These are phyloP conservation scores for Actinopyga echinites DNA, from an alignment of 53 echinoderm and acorn worm genomes.

Conservation along the genomic window DNA sequence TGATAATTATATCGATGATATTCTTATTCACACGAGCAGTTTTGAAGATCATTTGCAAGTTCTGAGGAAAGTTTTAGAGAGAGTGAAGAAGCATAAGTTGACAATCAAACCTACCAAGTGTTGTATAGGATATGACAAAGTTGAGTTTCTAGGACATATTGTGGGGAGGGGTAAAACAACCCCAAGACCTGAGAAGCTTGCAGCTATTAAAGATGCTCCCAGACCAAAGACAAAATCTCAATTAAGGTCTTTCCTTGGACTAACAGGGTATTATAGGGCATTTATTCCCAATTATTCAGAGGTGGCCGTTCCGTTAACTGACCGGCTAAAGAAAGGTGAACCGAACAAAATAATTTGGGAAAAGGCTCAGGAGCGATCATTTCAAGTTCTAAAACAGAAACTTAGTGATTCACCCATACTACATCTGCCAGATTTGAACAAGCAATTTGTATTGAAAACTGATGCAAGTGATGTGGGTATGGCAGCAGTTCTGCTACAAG, in stretches of 20 bases:
- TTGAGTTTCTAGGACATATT: constrained; percentile 54
- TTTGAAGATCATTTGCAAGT: no score
- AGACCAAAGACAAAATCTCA: constrained; percentile 24
- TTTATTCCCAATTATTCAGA: constrained; percentile 33
- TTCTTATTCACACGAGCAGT: no score
- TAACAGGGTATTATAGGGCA: no score
- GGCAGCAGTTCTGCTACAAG: constrained; percentile 62
- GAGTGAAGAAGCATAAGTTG: no score
- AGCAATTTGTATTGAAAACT: constrained; percentile 30
- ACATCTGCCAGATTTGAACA: constrained; percentile 39
- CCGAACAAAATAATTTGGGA: constrained; percentile 53
- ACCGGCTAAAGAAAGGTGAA: constrained; percentile 24
- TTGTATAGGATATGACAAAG: constrained; percentile 12
- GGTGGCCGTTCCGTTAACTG: constrained; percentile 29
- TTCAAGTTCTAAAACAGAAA: constrained; percentile 41
- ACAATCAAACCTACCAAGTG: constrained; percentile 42
- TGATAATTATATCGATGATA: no score
- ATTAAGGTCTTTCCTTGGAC: no score
- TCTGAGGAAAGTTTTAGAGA: no score
- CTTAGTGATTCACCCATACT: constrained; percentile 38
- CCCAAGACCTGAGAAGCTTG: constrained; percentile 52
- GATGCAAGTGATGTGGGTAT: constrained; percentile 54
- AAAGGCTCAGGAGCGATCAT: constrained; percentile 20
- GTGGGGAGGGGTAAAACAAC: constrained; percentile 34
- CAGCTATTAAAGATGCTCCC: constrained; percentile 15